phyloP scores from a whole-genome alignment of 2,797 vertebrate genomes.

The Gymnopithys bicolor region DNA sequence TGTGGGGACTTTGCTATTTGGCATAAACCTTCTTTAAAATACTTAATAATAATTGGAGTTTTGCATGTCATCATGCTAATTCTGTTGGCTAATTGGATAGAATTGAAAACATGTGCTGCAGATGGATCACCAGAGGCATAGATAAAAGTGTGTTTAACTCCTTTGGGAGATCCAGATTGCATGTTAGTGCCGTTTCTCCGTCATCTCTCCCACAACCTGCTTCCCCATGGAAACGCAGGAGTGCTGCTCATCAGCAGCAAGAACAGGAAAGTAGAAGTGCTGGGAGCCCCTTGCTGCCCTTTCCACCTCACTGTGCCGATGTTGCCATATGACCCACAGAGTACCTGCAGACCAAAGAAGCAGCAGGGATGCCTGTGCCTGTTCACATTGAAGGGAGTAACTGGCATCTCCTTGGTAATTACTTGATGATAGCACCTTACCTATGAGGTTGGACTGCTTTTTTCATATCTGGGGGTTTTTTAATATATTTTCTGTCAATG shows the following conservation, averaged over 20 bases:
- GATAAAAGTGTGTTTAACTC: background rate
- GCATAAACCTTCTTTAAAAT: background rate
- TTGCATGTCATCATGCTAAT: background rate
- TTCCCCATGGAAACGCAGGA: background rate
- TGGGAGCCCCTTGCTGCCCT: rapidly evolving
- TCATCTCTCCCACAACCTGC: background rate
- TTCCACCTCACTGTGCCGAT: rapidly evolving
- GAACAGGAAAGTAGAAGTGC: background rate
- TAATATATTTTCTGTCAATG: background rate
- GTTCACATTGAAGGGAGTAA: background rate
- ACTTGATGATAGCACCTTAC: background rate
- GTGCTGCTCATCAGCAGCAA: background rate
- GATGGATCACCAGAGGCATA: background rate
- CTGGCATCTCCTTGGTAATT: background rate
- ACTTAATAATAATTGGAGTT: background rate
- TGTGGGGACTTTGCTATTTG: background rate
- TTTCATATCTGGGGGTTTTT: background rate
- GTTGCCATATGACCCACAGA: rapidly evolving
- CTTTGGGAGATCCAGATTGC: background rate
- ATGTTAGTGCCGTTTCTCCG: background rate
- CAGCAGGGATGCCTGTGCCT: background rate
- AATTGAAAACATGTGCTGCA: background rate
- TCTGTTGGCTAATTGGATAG: background rate
- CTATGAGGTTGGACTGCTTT: background rate
- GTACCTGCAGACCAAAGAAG: background rate